Base-by-base conservation (phyloP, 2,888 invertebrate genomes). In the Trichogramma evanescens region DNA sequence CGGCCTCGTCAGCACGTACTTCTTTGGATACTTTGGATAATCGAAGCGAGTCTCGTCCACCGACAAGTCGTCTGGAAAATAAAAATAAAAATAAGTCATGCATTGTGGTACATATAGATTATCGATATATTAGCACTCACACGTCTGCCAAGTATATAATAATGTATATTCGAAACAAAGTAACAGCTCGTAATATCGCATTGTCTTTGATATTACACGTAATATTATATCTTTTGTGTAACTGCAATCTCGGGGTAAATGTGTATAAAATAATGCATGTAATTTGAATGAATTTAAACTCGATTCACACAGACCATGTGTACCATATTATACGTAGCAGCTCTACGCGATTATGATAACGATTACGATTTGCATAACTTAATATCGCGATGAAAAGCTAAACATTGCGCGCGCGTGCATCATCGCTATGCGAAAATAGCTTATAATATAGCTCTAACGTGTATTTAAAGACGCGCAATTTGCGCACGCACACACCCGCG, bases 1-100 rank as follows among this genome's bases (percentile, higher is more conserved):
- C 26, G 26, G 26, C 26, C 26, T 26, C 26, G 26, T 26, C 26
- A 26, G 26, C 26, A 26, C 26, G 26, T 26, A 40, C 26, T 43
- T 1, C 44, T 26, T 4, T 6, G 45, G 5, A 40, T 38, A 52
- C 8, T 13, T 55, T 4, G 38, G 5, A 38, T 38, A 62, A 8
- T 9, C 54, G 51, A 53, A 62, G 1, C 13, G 42, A 6, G 59
- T 26, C 46, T 58, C 58, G 5, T 48, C 10, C 4, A 7, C 50
- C 8, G 13, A 26, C 56, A 56, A 40, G 10, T 56, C 58, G 45
- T 53, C 62, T 59, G 57, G 26, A 26, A 10, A 59, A 59, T 40
- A 3, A 7, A 46, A 41, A n/a, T 10, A 7, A 43, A 50, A 9
- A 4, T 46, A 48, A 13, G 6, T 7, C 13, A 6, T 48, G 48